Base-by-base conservation (phyloP, 64 coral and sea anemone species). In the Montipora foliosa region DNA sequence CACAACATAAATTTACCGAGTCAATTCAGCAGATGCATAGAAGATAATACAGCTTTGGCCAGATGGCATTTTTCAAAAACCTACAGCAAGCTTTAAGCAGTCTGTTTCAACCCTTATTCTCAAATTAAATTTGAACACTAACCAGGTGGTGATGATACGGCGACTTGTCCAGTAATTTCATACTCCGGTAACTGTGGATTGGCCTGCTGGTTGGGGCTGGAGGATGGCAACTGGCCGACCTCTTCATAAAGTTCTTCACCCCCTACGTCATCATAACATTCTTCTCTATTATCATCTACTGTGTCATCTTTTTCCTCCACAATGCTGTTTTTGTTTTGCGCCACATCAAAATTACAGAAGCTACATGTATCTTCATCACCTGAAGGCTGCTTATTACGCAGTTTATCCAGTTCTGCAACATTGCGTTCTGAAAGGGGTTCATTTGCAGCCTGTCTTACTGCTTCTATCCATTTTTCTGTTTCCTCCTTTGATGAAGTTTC, bases 291-390 rank as follows among this genome's bases (percentile, higher is more conserved):
- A 21, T 57, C 46, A 4, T 19, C 46, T 19, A 5, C 15, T 3
- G 25, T 8, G 49, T 12, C 46, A 12, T 12, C 61, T 64, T 12
- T 15, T 64, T 61, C 55, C 16, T 89, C 59, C 16, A 6, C 46
- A 1, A 6, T 46, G 19, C 61, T 84, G 49, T 59, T 88, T 16
- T 86, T 82, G 10, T 50, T 25, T 61, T 37, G 79, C 1, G 51
- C 53, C 1, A 74, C 71, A 52, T 92, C 91, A 86, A 44, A 83
- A 80, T 93, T n/a, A n/a, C n/a, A n/a, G n/a, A n/a, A n/a, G n/a
- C n/a, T n/a, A n/a, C n/a, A n/a, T n/a, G n/a, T n/a, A 8, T 94
- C 89, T 55, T 98, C 93, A 29, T 98, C 96, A 60, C 79, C 90
- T 14, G 88, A 89, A 50, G 81, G 79, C 14, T 92, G 68, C 52